phyloP scores from a whole-genome alignment of 2,888 invertebrate species.

The Caenorhabditis auriculariae region DNA sequence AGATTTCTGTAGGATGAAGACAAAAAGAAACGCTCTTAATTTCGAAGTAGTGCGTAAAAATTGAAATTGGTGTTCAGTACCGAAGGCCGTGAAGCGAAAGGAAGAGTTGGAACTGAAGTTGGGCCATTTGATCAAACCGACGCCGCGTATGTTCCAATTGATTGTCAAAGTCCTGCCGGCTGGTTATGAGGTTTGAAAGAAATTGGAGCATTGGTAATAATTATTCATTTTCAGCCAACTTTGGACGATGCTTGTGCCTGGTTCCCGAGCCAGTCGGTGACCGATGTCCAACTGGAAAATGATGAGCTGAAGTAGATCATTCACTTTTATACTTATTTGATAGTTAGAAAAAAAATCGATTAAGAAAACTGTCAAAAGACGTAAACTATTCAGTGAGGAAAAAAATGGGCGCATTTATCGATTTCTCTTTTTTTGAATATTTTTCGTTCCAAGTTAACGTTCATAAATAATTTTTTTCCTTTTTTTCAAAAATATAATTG shows the following conservation, averaged over 20 bases:
- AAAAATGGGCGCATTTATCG: no score
- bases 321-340: no score
- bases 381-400: no score
- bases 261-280: slow-evolving; percentile 29
- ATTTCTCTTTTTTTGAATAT: no score
- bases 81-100: slow-evolving; percentile 29
- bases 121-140: slow-evolving; percentile 33
- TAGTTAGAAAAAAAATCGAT: no score
- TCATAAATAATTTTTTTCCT: no score
- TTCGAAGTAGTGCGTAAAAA: no score
- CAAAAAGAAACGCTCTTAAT: no score
- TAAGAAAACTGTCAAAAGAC: no score
- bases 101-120: slow-evolving; percentile 37
- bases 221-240: slow-evolving; percentile 9
- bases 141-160: slow-evolving; percentile 28
- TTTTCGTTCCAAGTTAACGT: no score
- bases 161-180: slow-evolving; percentile 29
- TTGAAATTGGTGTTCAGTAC: slow-evolving; percentile 9
- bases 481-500: no score
- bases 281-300: slow-evolving; percentile 14
- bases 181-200: neutral
- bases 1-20: neutral
- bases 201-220: neutral
- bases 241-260: slow-evolving; percentile 27
- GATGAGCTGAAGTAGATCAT: slow-evolving; percentile 31